A percentile compares a stretch with the other conserved stretches of the same genome.
phyloP scores from a whole-genome alignment of 2,888 invertebrate genomes.

The Omphaloscelis lunosa region DNA sequence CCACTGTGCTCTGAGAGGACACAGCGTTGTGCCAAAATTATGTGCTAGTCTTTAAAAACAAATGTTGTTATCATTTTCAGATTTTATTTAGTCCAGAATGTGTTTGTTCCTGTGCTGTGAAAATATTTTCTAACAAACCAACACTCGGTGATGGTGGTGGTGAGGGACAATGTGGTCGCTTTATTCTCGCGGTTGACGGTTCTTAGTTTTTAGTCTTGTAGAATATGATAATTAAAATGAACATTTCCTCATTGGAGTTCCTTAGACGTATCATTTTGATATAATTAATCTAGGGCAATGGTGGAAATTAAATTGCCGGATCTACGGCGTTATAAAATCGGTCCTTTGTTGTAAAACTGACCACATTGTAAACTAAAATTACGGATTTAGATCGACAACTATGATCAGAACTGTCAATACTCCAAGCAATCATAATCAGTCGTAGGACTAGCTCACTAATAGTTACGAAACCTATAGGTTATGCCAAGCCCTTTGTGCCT shows the following conservation, averaged over 20 bases:
- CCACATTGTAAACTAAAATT: conserved; percentile 67
- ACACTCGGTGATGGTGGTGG: conserved; percentile 80
- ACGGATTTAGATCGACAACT: conserved; percentile 71
- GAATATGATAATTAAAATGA: conserved; percentile 63
- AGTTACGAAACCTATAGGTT: conserved; percentile 46
- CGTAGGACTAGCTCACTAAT: conserved; percentile 49
- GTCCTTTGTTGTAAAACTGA: conserved; percentile 63
- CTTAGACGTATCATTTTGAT: conserved; percentile 64
- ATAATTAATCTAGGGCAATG: conserved; percentile 58
- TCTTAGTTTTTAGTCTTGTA: conserved; percentile 69
- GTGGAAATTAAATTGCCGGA: conserved; percentile 51
- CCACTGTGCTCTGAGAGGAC: conserved; percentile 83
- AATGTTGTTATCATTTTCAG: conserved; percentile 90
- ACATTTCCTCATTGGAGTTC: conserved; percentile 60
- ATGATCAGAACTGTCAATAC: conserved; percentile 66
- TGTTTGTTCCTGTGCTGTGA: conserved; percentile 90
- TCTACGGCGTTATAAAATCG: conserved; percentile 54
- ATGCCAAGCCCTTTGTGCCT: conserved; percentile 47
- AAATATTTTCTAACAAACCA: conserved; percentile 88
- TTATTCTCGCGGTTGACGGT: conserved; percentile 67
- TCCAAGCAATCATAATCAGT: conserved; percentile 45
- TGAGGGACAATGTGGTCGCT: conserved; percentile 81
- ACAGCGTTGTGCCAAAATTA: conserved; percentile 90
- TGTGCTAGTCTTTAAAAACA: conserved; percentile 89
- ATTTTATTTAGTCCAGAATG: conserved; percentile 91